Evolutionary conservation across 2,113 vertebrate species (phyloP), one percentile per base, ranked within the genome.

Genomic region (Hirundichthys speculiger): DNA sequence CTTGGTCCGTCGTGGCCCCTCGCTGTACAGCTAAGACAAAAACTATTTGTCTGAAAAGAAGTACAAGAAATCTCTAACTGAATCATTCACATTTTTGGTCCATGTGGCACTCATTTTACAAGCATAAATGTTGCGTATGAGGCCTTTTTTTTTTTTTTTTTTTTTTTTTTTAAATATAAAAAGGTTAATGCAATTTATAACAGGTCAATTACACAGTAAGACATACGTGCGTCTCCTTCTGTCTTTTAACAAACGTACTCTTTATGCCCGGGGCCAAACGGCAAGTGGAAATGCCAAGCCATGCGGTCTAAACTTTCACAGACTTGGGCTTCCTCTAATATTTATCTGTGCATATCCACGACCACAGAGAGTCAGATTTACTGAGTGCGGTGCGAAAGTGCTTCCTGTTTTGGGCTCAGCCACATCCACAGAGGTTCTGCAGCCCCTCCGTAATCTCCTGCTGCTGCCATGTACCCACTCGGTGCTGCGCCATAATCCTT

Each of bases 381-480:
- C 85, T 34, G 69, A 86, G 80, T 88, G 85, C 58, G 80, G 91
- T 74, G 77, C 74, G 77, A 54, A 85, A 86, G 77, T 70, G 84
- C 88, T 91, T 93, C 89, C 90, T 86, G 91, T 84, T 90, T 79
- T 79, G 85, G 84, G 71, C 70, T 84, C 64, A 75, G 79, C 84
- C 86, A 90, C 89, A 91, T 90, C 88, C 89, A 87, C 71, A 55
- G 69, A 78, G 69, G 73, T 74, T 73, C 55, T 69, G 77, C 61
- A 66, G 62, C 73, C 64, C 46, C 38, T 45, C 58, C 57, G 40
- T 54, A 63, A 57, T 84, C 75, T 51, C 69, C n/a, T 56, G 73
- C 68, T 41, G 12, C 59, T 77, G 64, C 56, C 50, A n/a, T 74
- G 63, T 38, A 47, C 59, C 20, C 43, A 11, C 18, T 73, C 46